Evolutionary conservation across 2,113 vertebrate genomes (phyloP).

Genomic region (Callospermophilus lateralis): DNA sequence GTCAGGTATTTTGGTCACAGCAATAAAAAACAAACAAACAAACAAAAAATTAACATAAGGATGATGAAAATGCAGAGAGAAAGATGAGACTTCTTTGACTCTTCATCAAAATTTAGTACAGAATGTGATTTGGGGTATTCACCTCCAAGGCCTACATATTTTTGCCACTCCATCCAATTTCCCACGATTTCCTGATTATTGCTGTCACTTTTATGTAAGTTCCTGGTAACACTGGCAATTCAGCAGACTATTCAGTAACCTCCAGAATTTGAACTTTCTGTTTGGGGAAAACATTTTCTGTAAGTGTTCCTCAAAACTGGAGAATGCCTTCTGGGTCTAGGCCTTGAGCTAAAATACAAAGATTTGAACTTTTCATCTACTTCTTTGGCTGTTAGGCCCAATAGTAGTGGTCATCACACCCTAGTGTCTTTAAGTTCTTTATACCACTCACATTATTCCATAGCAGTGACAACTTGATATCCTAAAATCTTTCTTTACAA

Average conservation of each 20-base stretch:
- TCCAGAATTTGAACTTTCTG: conserved; percentile 40
- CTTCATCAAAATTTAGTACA: background rate
- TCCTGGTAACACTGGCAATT: background rate
- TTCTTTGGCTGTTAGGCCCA: background rate
- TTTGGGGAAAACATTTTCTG: background rate
- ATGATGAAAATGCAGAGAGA: background rate
- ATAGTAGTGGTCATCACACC: background rate
- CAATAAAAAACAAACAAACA: too few relatives aligned
- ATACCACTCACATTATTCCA: background rate
- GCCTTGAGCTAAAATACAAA: conserved; percentile 16
- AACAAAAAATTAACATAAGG: background rate
- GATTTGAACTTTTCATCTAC: background rate
- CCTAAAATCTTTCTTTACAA: conserved; percentile 49
- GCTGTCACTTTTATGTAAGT: background rate
- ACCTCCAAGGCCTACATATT: fast-evolving
- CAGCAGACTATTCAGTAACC: background rate
- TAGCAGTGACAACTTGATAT: conserved; percentile 50
- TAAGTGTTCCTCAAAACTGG: conserved; percentile 28
- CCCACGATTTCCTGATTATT: background rate
- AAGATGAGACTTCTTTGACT: background rate
- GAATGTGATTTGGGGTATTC: background rate
- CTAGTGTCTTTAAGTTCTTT: conserved; percentile 22
- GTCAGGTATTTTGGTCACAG: too few relatives aligned
- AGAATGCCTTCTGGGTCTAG: background rate
- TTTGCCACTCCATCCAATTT: background rate